Conservation (phyloP, 2,113 vertebrate species). For the Lepisosteus oculatus region DNA sequence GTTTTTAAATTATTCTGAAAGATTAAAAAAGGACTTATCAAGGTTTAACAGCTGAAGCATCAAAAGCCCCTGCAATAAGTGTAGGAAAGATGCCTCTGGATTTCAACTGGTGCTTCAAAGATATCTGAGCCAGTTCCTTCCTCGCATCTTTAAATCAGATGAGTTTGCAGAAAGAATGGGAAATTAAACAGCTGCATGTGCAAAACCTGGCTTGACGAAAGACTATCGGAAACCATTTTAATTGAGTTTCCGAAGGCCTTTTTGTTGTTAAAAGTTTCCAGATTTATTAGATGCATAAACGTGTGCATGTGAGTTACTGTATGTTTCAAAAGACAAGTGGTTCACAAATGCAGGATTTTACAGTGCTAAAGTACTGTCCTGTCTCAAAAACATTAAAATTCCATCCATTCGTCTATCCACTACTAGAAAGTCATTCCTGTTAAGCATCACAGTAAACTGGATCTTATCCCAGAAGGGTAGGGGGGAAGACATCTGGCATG, state of each 20-base stretch:
- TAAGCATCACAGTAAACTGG: too few relatives aligned
- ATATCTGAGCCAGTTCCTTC: slow-evolving; percentile 7
- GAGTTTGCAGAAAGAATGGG: not conserved
- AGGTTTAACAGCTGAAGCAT: not conserved
- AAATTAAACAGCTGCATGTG: slow-evolving; percentile 17
- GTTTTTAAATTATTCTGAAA: not conserved
- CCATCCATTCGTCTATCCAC: too few relatives aligned
- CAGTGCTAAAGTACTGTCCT: too few relatives aligned
- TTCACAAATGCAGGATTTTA: too few relatives aligned
- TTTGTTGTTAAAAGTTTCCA: slow-evolving; percentile 9
- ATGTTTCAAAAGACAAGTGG: too few relatives aligned
- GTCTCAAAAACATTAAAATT: too few relatives aligned
- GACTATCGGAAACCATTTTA: slow-evolving; percentile 5
- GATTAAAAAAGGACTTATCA: not conserved
- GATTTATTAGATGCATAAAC: not conserved
- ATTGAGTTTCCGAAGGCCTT: not conserved
- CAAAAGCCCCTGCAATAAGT: slow-evolving; percentile 7
- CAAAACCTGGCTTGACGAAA: slow-evolving; percentile 4
- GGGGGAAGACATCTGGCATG: too few relatives aligned
- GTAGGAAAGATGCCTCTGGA: not conserved
- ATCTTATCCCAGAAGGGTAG: too few relatives aligned
- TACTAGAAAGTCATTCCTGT: too few relatives aligned
- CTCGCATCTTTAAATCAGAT: slow-evolving; percentile 5
- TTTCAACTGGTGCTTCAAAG: not conserved
- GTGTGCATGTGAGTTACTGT: too few relatives aligned